phyloP scores from a whole-genome alignment of 2,797 vertebrate genomes.

The Coreius guichenoti region DNA sequence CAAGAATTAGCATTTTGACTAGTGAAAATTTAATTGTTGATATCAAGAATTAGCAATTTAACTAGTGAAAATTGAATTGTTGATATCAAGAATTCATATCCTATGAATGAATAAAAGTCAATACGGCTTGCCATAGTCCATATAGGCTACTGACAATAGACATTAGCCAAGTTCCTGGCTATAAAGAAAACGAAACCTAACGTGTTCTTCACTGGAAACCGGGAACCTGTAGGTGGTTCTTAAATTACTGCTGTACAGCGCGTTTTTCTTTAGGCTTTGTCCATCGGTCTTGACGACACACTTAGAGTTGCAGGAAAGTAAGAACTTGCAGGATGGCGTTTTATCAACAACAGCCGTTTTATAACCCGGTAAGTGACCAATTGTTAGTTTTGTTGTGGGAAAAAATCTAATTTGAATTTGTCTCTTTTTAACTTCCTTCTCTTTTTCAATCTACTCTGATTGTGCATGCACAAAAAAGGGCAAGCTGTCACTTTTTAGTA shows the following conservation, averaged over 20 bases:
- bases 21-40: too few relatives aligned
- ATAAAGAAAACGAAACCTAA: neutral
- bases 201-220: neutral
- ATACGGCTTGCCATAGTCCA: too few relatives aligned
- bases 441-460: neutral
- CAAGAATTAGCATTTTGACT: too few relatives aligned
- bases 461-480: neutral
- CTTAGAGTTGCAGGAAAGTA: neutral
- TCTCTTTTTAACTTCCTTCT: neutral
- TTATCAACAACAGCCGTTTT: slow-evolving; percentile 71
- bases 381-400: neutral
- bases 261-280: neutral
- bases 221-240: neutral
- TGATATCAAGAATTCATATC: too few relatives aligned
- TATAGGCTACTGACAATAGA: neutral
- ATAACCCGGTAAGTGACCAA: slow-evolving; percentile 71
- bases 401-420: neutral
- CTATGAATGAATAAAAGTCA: too few relatives aligned
- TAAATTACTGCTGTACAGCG: too few relatives aligned
- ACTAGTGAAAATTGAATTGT: too few relatives aligned
- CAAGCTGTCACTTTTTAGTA: neutral
- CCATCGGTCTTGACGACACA: neutral
- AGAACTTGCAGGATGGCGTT: slow-evolving; percentile 65
- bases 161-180: neutral
- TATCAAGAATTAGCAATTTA: too few relatives aligned